phyloP scores from a whole-genome alignment of 2,113 vertebrate species.

The Calyptommatus sinebrachiatus region DNA sequence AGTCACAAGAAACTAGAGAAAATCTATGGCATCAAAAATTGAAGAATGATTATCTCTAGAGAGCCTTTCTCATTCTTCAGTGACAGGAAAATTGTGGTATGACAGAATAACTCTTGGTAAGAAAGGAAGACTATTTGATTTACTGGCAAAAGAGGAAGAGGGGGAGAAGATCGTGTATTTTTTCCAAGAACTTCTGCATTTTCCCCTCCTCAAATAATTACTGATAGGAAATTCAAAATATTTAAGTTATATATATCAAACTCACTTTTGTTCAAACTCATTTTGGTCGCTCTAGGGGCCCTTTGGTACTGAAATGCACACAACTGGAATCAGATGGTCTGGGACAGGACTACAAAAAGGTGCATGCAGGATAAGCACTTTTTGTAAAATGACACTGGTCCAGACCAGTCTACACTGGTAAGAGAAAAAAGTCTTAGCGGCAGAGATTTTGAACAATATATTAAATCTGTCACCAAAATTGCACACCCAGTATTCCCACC shows the following conservation, averaged over 20 bases:
- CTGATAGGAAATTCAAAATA: background rate
- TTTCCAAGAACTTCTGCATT: slow-evolving; percentile 4
- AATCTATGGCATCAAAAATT: slow-evolving; percentile 49
- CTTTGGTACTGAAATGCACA: no score
- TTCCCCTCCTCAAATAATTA: background rate
- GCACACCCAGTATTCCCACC: no score
- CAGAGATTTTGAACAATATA: no score
- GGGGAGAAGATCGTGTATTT: background rate
- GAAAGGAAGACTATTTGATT: slow-evolving; percentile 49
- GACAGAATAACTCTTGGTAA: slow-evolving; percentile 45
- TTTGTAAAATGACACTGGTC: no score
- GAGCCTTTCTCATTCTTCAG: slow-evolving; percentile 31
- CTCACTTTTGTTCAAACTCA: no score
- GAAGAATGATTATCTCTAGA: slow-evolving; percentile 52
- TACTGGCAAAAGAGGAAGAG: background rate
- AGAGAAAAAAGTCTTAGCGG: no score
- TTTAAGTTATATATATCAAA: background rate
- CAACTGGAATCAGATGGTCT: no score
- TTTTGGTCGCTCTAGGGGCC: no score
- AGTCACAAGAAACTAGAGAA: slow-evolving; percentile 45
- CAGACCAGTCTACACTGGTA: no score
- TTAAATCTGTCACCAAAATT: no score
- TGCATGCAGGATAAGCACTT: no score
- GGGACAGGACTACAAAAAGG: no score
- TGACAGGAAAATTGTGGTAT: slow-evolving; percentile 46